Conservation (phyloP, 2,797 vertebrate genomes). For the Etheostoma perlongum region DNA sequence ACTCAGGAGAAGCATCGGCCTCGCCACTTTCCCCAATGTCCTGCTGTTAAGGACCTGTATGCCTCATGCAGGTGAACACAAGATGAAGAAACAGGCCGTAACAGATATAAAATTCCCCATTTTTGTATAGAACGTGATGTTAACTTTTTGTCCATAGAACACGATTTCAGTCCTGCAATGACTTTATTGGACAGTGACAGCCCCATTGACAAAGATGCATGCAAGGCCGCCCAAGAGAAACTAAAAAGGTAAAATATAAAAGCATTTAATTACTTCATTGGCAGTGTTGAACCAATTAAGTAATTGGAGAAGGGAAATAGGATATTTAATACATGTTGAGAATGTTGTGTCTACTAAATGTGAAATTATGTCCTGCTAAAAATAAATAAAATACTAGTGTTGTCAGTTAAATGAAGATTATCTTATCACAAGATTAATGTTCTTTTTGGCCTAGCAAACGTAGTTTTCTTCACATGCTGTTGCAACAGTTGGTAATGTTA, state of each 20-base stretch:
- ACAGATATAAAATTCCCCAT: rapidly evolving
- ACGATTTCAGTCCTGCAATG: constrained; percentile 21
- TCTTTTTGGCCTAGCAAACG: too few relatives aligned
- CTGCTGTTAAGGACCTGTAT: constrained; percentile 62
- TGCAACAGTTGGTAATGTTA: too few relatives aligned
- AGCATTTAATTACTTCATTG: too few relatives aligned
- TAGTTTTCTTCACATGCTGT: too few relatives aligned
- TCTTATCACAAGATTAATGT: too few relatives aligned
- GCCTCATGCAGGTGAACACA: constrained; percentile 47
- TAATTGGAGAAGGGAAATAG: neutral
- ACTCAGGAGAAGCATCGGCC: constrained; percentile 71
- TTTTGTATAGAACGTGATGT: neutral
- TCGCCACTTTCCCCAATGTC: constrained; percentile 68
- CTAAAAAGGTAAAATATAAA: constrained; percentile 51
- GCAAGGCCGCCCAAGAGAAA: constrained; percentile 21
- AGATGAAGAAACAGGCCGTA: neutral
- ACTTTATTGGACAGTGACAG: constrained; percentile 14
- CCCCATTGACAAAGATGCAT: constrained; percentile 1
- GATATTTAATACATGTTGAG: neutral
- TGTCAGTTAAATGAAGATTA: too few relatives aligned
- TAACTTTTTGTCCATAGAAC: constrained; percentile 26
- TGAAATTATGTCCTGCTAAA: neutral
- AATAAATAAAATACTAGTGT: too few relatives aligned
- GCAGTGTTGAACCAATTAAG: neutral
- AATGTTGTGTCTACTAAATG: neutral